A percentile compares a stretch with the other conserved stretches of the same genome.
phyloP scores from a whole-genome alignment of 35 echinoderm and acorn worm genomes.

The Apostichopus japonicus region DNA sequence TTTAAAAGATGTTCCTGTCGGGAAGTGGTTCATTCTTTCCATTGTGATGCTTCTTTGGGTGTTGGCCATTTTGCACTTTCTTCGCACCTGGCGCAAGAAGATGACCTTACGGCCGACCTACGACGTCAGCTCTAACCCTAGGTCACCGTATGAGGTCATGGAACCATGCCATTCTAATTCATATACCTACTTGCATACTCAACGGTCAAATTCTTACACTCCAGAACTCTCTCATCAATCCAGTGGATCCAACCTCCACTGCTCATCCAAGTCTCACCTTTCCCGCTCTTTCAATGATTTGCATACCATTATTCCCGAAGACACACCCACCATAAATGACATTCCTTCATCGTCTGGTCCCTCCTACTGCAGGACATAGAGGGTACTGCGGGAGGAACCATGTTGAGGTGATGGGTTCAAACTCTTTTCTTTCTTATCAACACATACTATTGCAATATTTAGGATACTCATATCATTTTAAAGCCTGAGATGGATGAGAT shows the following conservation, averaged over 20 bases:
- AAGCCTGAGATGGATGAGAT: too few species aligned
- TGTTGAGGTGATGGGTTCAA: conserved; percentile 35
- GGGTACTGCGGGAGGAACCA: background rate
- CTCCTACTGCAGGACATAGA: conserved; percentile 24
- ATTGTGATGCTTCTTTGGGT: conserved; percentile 55
- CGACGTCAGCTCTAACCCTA: background rate
- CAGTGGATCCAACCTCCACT: conserved; percentile 32
- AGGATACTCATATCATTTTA: too few species aligned
- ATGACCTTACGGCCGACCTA: conserved; percentile 49
- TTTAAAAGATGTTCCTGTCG: background rate
- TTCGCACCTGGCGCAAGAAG: conserved; percentile 52
- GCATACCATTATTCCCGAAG: conserved; percentile 40
- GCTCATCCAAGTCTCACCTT: background rate
- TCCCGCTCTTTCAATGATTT: conserved; percentile 47
- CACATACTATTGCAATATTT: too few species aligned
- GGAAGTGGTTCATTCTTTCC: conserved; percentile 25
- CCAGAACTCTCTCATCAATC: conserved; percentile 26
- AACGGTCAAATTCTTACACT: conserved; percentile 32
- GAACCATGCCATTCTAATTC: conserved; percentile 15
- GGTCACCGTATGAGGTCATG: conserved; percentile 34
- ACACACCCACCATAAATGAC: background rate
- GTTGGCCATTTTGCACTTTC: conserved; percentile 34
- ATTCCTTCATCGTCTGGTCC: conserved; percentile 11
- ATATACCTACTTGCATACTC: conserved; percentile 11
- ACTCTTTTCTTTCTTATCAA: background rate